phyloP scores from a whole-genome alignment of 2,797 vertebrate genomes.

The Galaxias olidus region DNA sequence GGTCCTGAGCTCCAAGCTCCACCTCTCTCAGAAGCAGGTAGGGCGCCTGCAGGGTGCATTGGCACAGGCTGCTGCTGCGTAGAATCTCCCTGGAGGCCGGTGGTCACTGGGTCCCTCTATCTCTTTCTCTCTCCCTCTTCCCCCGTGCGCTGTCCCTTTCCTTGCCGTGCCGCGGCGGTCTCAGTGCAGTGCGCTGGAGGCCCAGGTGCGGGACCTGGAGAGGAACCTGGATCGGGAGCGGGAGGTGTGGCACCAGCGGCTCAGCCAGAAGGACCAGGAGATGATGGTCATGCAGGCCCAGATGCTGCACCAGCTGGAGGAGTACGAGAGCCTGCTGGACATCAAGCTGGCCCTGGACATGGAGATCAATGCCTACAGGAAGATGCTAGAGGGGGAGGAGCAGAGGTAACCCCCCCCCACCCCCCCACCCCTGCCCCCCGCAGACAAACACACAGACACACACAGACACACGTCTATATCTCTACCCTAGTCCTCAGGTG shows the following conservation, averaged over 20 bases:
- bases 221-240: constrained; percentile 72
- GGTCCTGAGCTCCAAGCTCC: constrained; percentile 70
- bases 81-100: too few species aligned
- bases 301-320: constrained; percentile 77
- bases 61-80: too few species aligned
- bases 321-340: constrained; percentile 82
- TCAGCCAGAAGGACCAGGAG: constrained; percentile 80
- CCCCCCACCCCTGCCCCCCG: not conserved
- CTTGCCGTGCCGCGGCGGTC: too few species aligned
- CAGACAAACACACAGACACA: not conserved
- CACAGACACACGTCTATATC: not conserved
- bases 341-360: constrained; percentile 85
- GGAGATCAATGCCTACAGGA: constrained; percentile 85
- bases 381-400: constrained; percentile 89
- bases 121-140: not conserved
- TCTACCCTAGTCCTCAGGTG: too few species aligned
- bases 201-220: constrained; percentile 73
- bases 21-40: constrained; percentile 75
- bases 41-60: not conserved
- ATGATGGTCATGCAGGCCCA: constrained; percentile 63
- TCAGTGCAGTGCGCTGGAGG: constrained; percentile 75
- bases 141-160: not conserved
- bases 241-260: constrained; percentile 60
- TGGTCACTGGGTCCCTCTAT: not conserved
- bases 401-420: constrained; percentile 76